Conservation (phyloP, 2,797 vertebrate genomes). For the Schizopygopsis malacanthus region DNA sequence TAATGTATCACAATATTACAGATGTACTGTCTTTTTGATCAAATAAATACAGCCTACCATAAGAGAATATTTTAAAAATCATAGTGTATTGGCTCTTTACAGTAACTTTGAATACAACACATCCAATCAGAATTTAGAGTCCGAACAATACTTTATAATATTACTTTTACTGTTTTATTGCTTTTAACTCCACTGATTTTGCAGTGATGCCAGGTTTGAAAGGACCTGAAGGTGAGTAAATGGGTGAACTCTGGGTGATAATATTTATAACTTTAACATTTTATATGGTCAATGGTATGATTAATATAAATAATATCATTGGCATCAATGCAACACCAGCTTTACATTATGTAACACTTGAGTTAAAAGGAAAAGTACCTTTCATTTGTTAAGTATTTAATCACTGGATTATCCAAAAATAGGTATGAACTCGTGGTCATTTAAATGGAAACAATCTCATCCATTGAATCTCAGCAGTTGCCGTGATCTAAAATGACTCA, state of each 20-base stretch:
- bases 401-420: neutral
- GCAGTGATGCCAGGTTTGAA: neutral
- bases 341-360: neutral
- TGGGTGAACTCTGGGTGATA: neutral
- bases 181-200: neutral
- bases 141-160: neutral
- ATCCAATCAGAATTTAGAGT: too few species aligned
- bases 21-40: neutral
- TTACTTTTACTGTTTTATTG: neutral
- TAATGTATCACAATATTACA: neutral
- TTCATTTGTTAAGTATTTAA: neutral
- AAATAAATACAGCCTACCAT: neutral
- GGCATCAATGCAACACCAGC: neutral
- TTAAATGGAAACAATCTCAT: neutral
- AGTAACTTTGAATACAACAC: too few species aligned
- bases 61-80: neutral
- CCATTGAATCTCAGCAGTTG: neutral
- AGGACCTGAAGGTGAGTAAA: neutral
- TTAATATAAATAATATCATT: neutral
- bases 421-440: neutral
- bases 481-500: neutral
- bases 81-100: too few species aligned
- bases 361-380: neutral
- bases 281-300: neutral
- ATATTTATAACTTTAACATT: neutral